These are phyloP conservation scores for Steinernema carpocapsae DNA, from an alignment of 2,888 invertebrate species.

Conservation along the genomic window DNA sequence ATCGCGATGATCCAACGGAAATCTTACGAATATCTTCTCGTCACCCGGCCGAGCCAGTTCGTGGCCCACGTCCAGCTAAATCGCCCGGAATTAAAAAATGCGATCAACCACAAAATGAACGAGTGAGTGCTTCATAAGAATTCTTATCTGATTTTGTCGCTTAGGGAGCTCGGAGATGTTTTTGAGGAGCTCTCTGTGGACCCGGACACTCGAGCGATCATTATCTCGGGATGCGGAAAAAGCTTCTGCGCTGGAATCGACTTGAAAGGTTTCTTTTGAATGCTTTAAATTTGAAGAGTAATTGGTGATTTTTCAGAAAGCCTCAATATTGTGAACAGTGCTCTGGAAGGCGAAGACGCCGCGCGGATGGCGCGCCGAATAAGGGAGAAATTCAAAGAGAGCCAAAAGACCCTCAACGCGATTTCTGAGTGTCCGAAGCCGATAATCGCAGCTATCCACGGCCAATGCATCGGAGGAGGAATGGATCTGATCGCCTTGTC, in stretches of 20 bases:
- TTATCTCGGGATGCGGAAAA: conserved; percentile 85
- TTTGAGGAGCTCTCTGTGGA: conserved; percentile 80
- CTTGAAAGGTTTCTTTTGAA: conserved; percentile 70
- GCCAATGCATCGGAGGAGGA: conserved; percentile 87
- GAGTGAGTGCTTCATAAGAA: conserved; percentile 40
- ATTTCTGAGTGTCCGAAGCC: conserved; percentile 81
- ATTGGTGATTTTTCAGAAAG: conserved; percentile 13
- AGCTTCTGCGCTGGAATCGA: conserved; percentile 86
- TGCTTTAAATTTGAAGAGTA: background rate
- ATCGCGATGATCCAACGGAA: background rate
- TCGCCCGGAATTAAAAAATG: conserved; percentile 84
- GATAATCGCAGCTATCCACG: conserved; percentile 85
- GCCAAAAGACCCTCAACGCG: conserved; percentile 5
- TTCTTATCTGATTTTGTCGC: conserved; percentile 52
- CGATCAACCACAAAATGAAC: conserved; percentile 83
- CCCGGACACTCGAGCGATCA: conserved; percentile 83
- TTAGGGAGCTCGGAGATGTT: conserved; percentile 80
- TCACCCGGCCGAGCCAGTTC: conserved; percentile 62
- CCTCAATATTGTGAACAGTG: background rate
- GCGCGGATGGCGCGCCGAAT: conserved; percentile 12
- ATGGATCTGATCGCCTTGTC: conserved; percentile 85
- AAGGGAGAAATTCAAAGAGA: conserved; percentile 17
- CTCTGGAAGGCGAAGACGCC: conserved; percentile 15
- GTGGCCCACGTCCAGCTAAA: conserved; percentile 81
- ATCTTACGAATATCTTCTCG: conserved; percentile 2